These are phyloP conservation scores for Erinaceus europaeus DNA, from an alignment of 2,113 vertebrate genomes.

Conservation along the genomic window DNA sequence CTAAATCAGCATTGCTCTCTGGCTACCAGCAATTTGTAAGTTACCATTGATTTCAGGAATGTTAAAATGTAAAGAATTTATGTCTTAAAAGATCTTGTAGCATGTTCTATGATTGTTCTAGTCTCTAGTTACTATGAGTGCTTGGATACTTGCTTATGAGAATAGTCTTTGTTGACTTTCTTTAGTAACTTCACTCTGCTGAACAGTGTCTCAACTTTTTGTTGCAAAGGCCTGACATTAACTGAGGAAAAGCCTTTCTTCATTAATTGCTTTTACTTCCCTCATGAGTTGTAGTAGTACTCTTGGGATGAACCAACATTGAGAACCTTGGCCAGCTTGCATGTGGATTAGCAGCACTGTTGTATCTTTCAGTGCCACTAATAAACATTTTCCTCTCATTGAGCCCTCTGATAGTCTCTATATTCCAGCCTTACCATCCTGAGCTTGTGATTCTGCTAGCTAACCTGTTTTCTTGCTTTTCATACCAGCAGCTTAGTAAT, in stretches of 20 bases:
- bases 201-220: neutral
- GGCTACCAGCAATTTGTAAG: neutral
- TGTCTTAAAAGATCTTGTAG: neutral
- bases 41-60: neutral
- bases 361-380: neutral
- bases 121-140: neutral
- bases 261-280: neutral
- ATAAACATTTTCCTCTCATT: neutral
- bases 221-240: neutral
- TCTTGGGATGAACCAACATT: neutral
- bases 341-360: neutral
- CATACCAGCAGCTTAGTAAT: neutral
- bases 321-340: neutral
- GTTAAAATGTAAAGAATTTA: neutral
- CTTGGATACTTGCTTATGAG: neutral
- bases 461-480: neutral
- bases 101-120: neutral
- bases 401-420: neutral
- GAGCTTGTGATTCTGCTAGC: neutral
- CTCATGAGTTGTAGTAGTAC: neutral
- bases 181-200: neutral
- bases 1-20: neutral
- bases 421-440: neutral
- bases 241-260: neutral
- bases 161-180: neutral